Evolutionary conservation across 2,888 invertebrate genomes (phyloP).

Genomic region (Bimastos eiseni): DNA sequence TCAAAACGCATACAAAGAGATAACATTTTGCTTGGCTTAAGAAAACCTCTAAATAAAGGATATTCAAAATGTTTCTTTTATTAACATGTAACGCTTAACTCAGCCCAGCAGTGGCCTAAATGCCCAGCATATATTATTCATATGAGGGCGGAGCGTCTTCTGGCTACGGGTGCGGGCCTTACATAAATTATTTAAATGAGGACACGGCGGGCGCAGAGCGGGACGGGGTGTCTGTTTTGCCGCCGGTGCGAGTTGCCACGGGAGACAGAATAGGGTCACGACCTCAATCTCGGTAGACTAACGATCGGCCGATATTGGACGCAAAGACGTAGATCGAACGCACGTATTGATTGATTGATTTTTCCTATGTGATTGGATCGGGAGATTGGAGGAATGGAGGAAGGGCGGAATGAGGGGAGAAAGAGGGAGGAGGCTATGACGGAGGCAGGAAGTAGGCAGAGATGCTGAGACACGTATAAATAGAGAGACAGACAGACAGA

Average conservation of each 20-base stretch:
- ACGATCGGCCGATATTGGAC: background rate
- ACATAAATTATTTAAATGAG: too few species aligned
- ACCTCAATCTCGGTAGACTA: background rate
- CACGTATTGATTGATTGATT: constrained; percentile 13
- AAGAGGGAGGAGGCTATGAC: background rate
- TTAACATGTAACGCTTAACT: too few species aligned
- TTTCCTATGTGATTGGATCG: background rate
- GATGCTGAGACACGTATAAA: background rate
- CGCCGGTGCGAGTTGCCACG: background rate
- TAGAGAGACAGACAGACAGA: background rate
- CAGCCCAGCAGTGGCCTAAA: background rate
- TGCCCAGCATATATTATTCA: background rate
- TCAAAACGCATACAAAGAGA: background rate
- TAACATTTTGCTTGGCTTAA: too few species aligned
- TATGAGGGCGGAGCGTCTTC: background rate
- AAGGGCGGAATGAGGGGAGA: background rate
- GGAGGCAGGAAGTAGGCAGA: background rate
- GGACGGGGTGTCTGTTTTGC: background rate
- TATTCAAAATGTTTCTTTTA: too few species aligned
- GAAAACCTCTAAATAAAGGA: too few species aligned
- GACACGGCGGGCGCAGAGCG: too few species aligned
- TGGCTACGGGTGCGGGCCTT: too few species aligned
- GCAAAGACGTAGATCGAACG: background rate
- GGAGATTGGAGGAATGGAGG: background rate
- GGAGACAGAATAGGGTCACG: background rate